A percentile compares a stretch with the other conserved stretches of the same genome.
Conservation (phyloP, 2,797 vertebrate genomes). For the Knipowitschia caucasica region DNA sequence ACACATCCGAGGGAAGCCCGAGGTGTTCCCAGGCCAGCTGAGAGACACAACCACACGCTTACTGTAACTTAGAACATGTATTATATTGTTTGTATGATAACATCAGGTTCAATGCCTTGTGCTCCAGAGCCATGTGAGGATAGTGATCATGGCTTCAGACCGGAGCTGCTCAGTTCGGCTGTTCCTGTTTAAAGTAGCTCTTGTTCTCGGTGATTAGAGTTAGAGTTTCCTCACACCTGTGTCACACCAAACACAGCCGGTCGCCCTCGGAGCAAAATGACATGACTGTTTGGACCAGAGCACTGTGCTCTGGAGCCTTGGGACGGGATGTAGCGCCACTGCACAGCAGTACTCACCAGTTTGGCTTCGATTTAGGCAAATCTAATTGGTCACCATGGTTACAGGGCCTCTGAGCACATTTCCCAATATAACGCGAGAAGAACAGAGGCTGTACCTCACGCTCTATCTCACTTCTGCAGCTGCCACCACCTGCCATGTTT, state of each 20-base stretch:
- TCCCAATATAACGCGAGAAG: constrained; percentile 33
- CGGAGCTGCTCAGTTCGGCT: not conserved
- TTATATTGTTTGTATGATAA: no score
- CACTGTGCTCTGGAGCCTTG: constrained; percentile 15
- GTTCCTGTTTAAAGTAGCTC: not conserved
- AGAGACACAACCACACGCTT: no score
- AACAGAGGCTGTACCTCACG: constrained; percentile 16
- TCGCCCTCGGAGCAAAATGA: constrained; percentile 1
- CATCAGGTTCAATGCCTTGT: no score
- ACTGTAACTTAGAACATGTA: no score
- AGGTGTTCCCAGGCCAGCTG: no score
- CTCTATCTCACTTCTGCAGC: constrained; percentile 37
- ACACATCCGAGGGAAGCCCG: no score
- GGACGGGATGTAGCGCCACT: constrained; percentile 28
- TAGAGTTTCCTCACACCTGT: not conserved
- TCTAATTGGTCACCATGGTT: constrained; percentile 58
- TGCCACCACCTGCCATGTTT: constrained; percentile 14
- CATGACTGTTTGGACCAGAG: constrained; percentile 5
- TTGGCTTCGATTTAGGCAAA: constrained; percentile 45
- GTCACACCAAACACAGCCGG: not conserved
- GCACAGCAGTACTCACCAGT: constrained; percentile 36
- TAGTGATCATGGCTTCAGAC: not conserved
- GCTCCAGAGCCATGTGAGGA: no score
- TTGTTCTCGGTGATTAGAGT: not conserved
- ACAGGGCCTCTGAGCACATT: constrained; percentile 39